Conservation (phyloP, 2,113 vertebrate genomes). For the Clarias magur region DNA sequence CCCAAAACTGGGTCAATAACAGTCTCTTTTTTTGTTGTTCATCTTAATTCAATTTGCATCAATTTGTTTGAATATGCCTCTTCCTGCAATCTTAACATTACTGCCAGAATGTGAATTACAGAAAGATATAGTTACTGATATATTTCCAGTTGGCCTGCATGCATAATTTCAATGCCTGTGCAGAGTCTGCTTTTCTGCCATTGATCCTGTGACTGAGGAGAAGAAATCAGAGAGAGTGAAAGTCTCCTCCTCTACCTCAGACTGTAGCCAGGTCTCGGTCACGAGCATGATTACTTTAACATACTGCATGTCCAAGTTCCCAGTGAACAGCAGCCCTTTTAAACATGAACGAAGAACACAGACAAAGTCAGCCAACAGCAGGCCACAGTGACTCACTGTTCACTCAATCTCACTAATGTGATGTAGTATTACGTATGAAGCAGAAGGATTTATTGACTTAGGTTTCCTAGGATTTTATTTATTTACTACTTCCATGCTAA, state of each 20-base stretch:
- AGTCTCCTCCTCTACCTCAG: constrained; percentile 15
- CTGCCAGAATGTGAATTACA: not conserved
- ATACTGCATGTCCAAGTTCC: constrained; percentile 43
- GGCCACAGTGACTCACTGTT: not conserved
- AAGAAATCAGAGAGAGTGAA: constrained; percentile 40
- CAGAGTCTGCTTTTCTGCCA: constrained; percentile 35
- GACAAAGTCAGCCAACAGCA: constrained; percentile 28
- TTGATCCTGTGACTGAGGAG: constrained; percentile 45
- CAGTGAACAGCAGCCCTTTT: constrained; percentile 46
- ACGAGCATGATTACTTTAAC: constrained; percentile 54
- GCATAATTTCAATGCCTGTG: constrained; percentile 28
- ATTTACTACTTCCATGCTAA: not conserved
- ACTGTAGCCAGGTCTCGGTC: constrained; percentile 34
- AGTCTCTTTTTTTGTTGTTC: not conserved
- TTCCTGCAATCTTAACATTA: constrained; percentile 6
- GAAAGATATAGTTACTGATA: constrained; percentile 1
- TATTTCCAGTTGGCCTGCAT: constrained; percentile 34
- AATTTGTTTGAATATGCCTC: not conserved
- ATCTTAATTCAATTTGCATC: constrained; percentile 1
- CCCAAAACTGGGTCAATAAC: not conserved
- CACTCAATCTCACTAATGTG: not conserved
- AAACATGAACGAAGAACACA: constrained; percentile 44
- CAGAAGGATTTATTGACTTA: not conserved
- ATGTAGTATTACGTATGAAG: not conserved
- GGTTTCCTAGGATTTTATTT: not conserved